Base-by-base conservation (phyloP, 2,113 vertebrate species). In the Odocoileus hemionus region DNA sequence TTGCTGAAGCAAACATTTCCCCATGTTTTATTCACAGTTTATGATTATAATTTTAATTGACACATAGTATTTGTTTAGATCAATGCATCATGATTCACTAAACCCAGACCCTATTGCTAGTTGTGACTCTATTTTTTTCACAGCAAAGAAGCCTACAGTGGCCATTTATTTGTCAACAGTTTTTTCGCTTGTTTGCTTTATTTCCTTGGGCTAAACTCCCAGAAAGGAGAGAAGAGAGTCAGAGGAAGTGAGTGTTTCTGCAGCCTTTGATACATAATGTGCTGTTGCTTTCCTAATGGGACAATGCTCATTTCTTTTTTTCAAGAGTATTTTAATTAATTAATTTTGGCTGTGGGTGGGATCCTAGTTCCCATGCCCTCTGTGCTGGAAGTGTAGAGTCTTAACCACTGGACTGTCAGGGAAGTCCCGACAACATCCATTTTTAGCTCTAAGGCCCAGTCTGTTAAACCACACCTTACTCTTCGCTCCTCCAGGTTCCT, bases 151-250 rank as follows among this genome's bases (percentile, higher is more conserved):
- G 83, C 26, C 89, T 61, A 21, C 4, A 3, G 28, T 28, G 28
- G 36, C 30, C 23, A 47, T 50, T 57, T 58, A 52, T 5, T 50
- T 30, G 45, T 79, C 61, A 80, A 91, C n/a, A 45, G 64, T 7
- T 36, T 2, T 89, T 96, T 43, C 47, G 50, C 52, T 61, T 26
- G 36, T 55, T 61, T 61, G 91, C 60, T 93, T 76, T 67, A 79
- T 94, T 87, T 96, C 82, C 60, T 94, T 86, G 60, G 93, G 82
- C 96, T 55, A 87, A 85, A 94, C 45, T 83, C 83, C 92, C 88
- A 94, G 74, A 54, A 86, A 28, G 70, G 36, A 89, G 61, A 92
- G 88, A 91, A 21, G 16, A 17, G 26, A 84, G 86, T 54, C 76
- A 61, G 47, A 88, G 88, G 57, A 45, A 36, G 25, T 1, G 10